Percentiles rank a stretch among this genome's conserved stretches.
Evolutionary conservation across 2,888 invertebrate genomes (phyloP).

Genomic region (Amblyjoppa proteus): DNA sequence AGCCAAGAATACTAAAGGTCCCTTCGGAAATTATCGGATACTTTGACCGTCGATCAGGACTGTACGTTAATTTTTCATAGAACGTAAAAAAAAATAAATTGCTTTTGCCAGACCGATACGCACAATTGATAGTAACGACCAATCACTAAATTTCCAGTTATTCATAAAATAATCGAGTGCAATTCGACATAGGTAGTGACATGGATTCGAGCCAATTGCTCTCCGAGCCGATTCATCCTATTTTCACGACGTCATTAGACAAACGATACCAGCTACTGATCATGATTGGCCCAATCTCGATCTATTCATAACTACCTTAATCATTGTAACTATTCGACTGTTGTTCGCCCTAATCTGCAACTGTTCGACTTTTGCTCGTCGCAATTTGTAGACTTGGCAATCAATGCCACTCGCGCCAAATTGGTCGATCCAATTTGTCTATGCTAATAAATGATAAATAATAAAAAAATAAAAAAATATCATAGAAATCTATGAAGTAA

Average conservation of each 20-base stretch:
- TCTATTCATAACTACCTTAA: constrained; percentile 43
- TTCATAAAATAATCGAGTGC: constrained; percentile 18
- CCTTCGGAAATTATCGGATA: constrained; percentile 54
- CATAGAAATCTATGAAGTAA: neutral
- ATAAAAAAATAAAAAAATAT: neutral
- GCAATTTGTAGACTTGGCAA: constrained; percentile 12
- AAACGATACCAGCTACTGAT: constrained; percentile 29
- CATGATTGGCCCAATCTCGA: constrained; percentile 46
- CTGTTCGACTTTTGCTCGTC: neutral
- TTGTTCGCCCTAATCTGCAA: neutral
- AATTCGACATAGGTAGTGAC: neutral
- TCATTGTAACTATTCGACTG: constrained; percentile 38
- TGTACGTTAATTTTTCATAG: neutral
- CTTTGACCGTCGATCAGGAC: neutral
- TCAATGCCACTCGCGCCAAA: constrained; percentile 8
- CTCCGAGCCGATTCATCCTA: constrained; percentile 2
- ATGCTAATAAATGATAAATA: constrained; percentile 9
- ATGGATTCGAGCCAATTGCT: neutral
- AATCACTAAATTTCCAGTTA: neutral
- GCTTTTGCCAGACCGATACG: neutral
- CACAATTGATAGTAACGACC: neutral
- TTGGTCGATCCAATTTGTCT: constrained; percentile 23
- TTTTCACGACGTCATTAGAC: constrained; percentile 30
- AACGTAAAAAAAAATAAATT: neutral
- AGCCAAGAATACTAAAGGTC: constrained; percentile 48